phyloP scores from a whole-genome alignment of 1,140 invertebrate species.

The Ectropis grisescens region DNA sequence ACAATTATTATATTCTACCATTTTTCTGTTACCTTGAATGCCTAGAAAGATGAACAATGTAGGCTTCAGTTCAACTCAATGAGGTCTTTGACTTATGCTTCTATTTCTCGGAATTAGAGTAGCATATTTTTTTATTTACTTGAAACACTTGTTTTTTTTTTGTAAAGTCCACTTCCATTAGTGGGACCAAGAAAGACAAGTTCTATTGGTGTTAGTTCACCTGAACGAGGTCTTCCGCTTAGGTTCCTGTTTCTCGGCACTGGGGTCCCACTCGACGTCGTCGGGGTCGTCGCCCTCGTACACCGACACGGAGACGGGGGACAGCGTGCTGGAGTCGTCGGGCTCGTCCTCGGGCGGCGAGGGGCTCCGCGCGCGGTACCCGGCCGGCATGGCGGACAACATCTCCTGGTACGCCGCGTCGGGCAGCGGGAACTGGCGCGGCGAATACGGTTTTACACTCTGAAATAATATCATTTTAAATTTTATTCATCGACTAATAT shows the following conservation, averaged over 20 bases:
- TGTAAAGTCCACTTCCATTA: no score
- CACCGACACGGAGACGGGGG: slow-evolving; percentile 27
- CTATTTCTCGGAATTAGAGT: no score
- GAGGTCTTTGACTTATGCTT: no score
- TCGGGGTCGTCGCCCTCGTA: slow-evolving; percentile 80
- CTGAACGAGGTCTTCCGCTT: slow-evolving; percentile 32
- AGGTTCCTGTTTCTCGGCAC: slow-evolving; percentile 22
- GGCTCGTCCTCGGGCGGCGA: slow-evolving; percentile 25
- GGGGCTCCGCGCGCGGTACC: slow-evolving; percentile 59
- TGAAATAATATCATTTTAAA: slow-evolving; percentile 25
- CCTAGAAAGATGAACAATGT: no score
- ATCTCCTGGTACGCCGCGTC: slow-evolving; percentile 80
- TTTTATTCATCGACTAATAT: not conserved
- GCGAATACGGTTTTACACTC: slow-evolving; percentile 77
- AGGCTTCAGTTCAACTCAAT: no score
- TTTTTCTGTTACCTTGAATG: no score
- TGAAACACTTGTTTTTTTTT: no score
- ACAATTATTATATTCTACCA: no score
- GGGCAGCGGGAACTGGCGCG: slow-evolving; percentile 79
- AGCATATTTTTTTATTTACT: no score
- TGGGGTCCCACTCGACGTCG: slow-evolving; percentile 82
- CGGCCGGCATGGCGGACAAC: slow-evolving; percentile 77
- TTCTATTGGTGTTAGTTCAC: no score
- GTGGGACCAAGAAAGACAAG: no score
- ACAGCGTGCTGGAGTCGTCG: slow-evolving; percentile 34